phyloP scores from a whole-genome alignment of 2,888 invertebrate genomes.

The Mellilla xanthometata region DNA sequence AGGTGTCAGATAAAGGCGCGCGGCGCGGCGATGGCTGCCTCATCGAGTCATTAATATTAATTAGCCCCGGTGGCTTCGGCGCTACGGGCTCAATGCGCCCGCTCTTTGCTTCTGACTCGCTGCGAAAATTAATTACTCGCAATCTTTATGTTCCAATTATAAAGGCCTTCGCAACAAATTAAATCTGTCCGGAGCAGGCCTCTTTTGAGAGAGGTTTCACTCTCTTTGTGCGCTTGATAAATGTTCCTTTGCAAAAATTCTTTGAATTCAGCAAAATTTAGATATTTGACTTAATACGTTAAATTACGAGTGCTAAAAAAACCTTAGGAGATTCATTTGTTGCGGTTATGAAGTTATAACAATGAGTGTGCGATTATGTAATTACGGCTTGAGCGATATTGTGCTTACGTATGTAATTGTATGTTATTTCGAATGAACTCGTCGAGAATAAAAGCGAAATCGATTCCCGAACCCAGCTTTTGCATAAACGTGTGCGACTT shows the following conservation, averaged over 20 bases:
- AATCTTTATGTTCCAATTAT: constrained; percentile 83
- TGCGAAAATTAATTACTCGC: constrained; percentile 83
- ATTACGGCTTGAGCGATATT: constrained; percentile 49
- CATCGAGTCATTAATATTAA: constrained; percentile 79
- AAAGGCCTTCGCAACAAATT: constrained; percentile 83
- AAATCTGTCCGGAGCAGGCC: constrained; percentile 81
- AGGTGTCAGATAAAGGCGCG: constrained; percentile 62
- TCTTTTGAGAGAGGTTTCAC: constrained; percentile 81
- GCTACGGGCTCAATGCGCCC: constrained; percentile 69
- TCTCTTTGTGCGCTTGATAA: constrained; percentile 82
- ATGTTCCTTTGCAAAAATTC: constrained; percentile 76
- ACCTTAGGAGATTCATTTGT: constrained; percentile 40
- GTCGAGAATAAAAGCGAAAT: constrained; percentile 68
- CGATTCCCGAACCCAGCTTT: constrained; percentile 71
- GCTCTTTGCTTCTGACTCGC: constrained; percentile 81
- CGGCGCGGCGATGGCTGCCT: constrained; percentile 39
- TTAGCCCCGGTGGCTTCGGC: constrained; percentile 71
- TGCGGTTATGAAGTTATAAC: constrained; percentile 49
- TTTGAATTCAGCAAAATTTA: constrained; percentile 72
- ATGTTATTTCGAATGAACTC: constrained; percentile 60
- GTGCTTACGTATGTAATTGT: constrained; percentile 63
- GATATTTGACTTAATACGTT: constrained; percentile 67
- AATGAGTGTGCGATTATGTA: constrained; percentile 55
- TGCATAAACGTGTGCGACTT: constrained; percentile 77
- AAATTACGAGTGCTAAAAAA: constrained; percentile 65